Conservation (phyloP, 64 coral and sea anemone genomes). For the Pocillopora damicornis region DNA sequence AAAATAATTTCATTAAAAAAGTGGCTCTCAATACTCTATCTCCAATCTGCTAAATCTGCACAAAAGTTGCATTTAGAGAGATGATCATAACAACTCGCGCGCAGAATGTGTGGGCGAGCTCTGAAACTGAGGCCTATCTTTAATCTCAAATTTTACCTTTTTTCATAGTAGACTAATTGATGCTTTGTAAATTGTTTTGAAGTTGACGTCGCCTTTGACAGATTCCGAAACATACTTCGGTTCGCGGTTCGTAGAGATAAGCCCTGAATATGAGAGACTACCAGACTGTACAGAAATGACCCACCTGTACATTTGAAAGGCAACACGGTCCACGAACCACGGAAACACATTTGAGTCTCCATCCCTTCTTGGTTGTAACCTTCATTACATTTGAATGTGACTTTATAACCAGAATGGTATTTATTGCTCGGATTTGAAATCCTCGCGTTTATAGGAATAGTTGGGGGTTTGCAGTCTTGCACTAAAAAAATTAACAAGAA, state of each 20-base stretch:
- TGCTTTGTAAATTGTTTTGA: no score
- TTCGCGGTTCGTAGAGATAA: neutral
- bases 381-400: constrained; percentile 46
- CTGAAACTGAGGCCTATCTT: no score
- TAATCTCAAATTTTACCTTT: no score
- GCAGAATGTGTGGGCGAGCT: no score
- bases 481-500: neutral
- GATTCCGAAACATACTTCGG: no score
- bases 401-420: constrained; percentile 43
- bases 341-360: constrained; percentile 31
- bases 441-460: constrained; percentile 31
- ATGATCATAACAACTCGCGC: no score
- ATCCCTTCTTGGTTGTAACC: constrained; percentile 52
- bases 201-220: no score
- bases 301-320: constrained; percentile 55
- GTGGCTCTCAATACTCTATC: no score
- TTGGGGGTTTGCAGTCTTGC: constrained; percentile 23
- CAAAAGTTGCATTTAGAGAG: neutral
- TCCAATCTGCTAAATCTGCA: no score
- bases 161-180: no score
- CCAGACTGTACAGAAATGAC: neutral
- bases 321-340: constrained; percentile 46
- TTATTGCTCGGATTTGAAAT: constrained; percentile 32
- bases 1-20: no score
- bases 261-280: neutral